A percentile compares a stretch with the other conserved stretches of the same genome.
Conservation (phyloP, 1,140 invertebrate species). For the Hermetia illucens region DNA sequence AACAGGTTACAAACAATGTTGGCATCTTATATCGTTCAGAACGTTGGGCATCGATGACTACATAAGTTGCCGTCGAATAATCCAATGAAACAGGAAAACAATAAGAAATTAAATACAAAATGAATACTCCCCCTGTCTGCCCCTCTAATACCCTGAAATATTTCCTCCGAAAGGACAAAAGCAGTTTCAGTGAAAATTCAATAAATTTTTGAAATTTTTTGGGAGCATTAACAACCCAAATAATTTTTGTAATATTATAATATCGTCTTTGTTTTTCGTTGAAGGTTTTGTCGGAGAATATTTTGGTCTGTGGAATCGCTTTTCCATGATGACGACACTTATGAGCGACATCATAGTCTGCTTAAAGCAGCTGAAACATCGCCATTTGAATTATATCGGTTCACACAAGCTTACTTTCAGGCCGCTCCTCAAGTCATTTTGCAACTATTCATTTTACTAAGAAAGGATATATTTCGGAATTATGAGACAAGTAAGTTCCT, state of each 20-base stretch:
- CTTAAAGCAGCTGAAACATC: constrained; percentile 39
- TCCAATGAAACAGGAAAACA: no score
- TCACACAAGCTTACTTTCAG: constrained; percentile 60
- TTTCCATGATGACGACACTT: constrained; percentile 34
- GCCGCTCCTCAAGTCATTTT: constrained; percentile 53
- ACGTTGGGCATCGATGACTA: no score
- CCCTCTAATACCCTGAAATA: no score
- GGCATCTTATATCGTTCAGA: no score
- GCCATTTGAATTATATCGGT: constrained; percentile 52
- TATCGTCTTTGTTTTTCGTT: constrained; percentile 9
- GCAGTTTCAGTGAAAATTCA: constrained; percentile 3
- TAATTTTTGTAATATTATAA: constrained; percentile 9
- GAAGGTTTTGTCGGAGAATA: constrained; percentile 46
- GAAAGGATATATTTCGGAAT: constrained; percentile 28
- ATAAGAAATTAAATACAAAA: no score
- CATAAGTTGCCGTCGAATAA: no score
- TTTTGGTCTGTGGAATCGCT: constrained; percentile 57
- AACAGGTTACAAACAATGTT: no score
- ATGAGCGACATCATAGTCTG: constrained; percentile 41
- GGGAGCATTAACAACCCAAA: background rate
- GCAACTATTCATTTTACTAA: constrained; percentile 41
- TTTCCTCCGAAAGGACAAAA: no score
- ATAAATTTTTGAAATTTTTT: background rate
- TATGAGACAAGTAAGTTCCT: constrained; percentile 25
- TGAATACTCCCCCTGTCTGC: no score